Evolutionary conservation across 1,140 invertebrate species (phyloP), one percentile per base, ranked within the genome.

Genomic region (Coenobita brevimanus): DNA sequence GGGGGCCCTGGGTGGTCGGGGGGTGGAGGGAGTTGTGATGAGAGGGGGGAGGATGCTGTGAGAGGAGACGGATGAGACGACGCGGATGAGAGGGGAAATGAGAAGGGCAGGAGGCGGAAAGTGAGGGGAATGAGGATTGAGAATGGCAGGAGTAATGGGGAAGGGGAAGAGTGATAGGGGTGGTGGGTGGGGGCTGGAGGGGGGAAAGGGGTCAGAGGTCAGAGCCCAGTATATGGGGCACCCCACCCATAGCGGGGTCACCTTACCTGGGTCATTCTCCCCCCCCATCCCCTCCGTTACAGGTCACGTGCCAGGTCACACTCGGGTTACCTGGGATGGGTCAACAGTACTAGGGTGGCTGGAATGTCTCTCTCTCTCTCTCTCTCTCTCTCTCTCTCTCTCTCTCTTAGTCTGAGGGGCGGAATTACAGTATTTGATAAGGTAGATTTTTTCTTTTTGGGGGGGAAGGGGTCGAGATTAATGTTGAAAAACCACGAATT

Each of bases 281-380:
- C n/a, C n/a, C n/a, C n/a, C n/a, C n/a, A n/a, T 21, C 27, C 17
- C 30, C 13, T 57, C n/a, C 30, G 36, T 38, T 30, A 30, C 24
- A 30, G 36, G 13, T 71, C 67, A 38, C 67, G 17, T 38, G 4
- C 30, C 41, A 15, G 15, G 33, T 71, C 67, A 38, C 67, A 38
- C 67, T 33, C 62, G n/a, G n/a, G n/a, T n/a, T n/a, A n/a, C n/a
- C n/a, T n/a, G n/a, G n/a, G n/a, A n/a, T n/a, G n/a, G n/a, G n/a
- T n/a, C n/a, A n/a, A n/a, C n/a, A n/a, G n/a, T n/a, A n/a, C n/a
- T n/a, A n/a, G n/a, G n/a, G n/a, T n/a, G n/a, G n/a, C n/a, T n/a
- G n/a, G n/a, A n/a, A n/a, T 67, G 24, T 67, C 62, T 67, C 62
- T 67, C 62, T 67, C 62, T 67, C 62, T 67, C 62, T 67, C 62